These are phyloP conservation scores for Pterophyllum scalare DNA, from an alignment of 2,113 vertebrate species.

Conservation along the genomic window DNA sequence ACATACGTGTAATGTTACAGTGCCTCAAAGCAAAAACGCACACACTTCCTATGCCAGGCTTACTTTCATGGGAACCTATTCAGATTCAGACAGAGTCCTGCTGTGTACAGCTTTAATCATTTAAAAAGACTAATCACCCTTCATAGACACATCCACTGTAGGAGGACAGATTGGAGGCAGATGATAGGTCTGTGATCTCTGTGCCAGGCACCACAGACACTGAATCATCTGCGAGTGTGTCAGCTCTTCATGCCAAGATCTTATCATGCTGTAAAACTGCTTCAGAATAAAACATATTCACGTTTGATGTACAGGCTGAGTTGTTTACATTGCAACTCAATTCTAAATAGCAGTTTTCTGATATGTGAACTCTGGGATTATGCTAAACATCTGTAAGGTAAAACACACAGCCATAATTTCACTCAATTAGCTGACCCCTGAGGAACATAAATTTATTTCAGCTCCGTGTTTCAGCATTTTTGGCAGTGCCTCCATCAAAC, in stretches of 20 bases:
- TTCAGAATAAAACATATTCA: background rate
- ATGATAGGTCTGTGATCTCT: constrained; percentile 58
- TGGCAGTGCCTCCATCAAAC: background rate
- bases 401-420: background rate
- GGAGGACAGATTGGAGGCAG: constrained; percentile 63
- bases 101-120: constrained; percentile 37
- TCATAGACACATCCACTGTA: background rate
- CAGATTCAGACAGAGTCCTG: constrained; percentile 8
- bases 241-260: constrained; percentile 20
- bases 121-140: constrained; percentile 61
- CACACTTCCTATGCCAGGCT: background rate
- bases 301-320: background rate
- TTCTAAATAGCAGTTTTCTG: constrained; percentile 4
- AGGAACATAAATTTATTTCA: constrained; percentile 14
- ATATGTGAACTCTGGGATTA: constrained; percentile 1
- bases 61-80: constrained; percentile 27
- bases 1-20: background rate
- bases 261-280: background rate
- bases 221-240: background rate
- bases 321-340: constrained; percentile 14
- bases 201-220: constrained; percentile 44
- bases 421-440: background rate
- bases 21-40: background rate
- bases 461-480: background rate
- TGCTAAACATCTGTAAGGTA: constrained; percentile 20